phyloP scores from a whole-genome alignment of 2,797 vertebrate genomes.

The Sebastes cheni region DNA sequence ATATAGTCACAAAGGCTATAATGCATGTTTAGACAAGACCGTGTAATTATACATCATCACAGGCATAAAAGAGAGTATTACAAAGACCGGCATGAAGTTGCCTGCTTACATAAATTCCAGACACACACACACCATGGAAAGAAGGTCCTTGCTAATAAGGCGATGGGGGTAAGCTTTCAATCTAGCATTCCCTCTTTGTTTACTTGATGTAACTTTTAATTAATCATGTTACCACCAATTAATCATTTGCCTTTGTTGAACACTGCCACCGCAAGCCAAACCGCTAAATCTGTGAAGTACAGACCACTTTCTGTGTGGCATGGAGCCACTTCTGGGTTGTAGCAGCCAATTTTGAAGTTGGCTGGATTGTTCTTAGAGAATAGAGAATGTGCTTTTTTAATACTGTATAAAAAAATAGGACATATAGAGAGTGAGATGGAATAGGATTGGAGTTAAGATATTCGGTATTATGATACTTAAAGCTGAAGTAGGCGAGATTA shows the following conservation, averaged over 20 bases:
- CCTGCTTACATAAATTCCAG: background rate
- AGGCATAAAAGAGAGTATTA: background rate
- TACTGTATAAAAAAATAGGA: background rate
- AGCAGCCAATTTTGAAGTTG: background rate
- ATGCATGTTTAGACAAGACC: background rate
- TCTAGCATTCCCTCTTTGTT: conserved; percentile 22
- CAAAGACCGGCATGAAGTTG: background rate
- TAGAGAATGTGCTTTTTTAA: background rate
- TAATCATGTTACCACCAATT: conserved; percentile 27
- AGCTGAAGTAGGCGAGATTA: background rate
- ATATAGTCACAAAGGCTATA: background rate
- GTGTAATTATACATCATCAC: background rate
- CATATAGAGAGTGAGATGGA: background rate
- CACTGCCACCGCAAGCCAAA: background rate
- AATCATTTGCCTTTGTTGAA: conserved; percentile 12
- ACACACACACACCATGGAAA: background rate
- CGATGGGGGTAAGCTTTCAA: background rate
- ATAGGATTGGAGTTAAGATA: background rate
- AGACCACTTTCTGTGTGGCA: background rate
- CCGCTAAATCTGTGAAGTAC: background rate
- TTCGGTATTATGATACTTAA: background rate
- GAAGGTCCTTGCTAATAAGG: background rate
- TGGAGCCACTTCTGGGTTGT: background rate
- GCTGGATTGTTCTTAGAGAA: background rate
- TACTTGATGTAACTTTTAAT: conserved; percentile 19